These are phyloP conservation scores for Micronisus gabar DNA, from an alignment of 2,113 vertebrate species.

Conservation along the genomic window DNA sequence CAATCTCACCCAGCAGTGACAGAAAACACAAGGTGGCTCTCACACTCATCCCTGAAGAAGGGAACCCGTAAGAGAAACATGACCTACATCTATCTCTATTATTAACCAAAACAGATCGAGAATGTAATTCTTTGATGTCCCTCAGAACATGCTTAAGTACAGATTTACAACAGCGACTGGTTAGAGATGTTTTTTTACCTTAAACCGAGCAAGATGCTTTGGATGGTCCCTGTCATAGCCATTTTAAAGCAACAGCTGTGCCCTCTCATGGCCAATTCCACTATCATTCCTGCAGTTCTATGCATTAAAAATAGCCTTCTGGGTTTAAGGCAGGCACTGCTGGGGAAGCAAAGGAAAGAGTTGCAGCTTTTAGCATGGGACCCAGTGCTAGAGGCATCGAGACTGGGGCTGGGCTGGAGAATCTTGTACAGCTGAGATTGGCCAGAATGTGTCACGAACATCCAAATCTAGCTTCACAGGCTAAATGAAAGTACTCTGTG, in stretches of 20 bases:
- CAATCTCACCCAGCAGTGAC: neutral
- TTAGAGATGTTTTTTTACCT: neutral
- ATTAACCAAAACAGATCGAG: neutral
- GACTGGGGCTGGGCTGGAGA: neutral
- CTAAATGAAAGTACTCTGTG: neutral
- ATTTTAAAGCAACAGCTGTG: neutral
- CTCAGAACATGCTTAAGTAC: neutral
- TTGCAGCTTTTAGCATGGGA: neutral
- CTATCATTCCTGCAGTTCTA: neutral
- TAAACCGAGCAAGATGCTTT: neutral
- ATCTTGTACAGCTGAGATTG: neutral
- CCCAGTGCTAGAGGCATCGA: neutral
- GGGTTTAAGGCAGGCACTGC: neutral
- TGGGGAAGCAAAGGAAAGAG: neutral
- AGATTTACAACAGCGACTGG: neutral
- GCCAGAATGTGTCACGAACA: neutral
- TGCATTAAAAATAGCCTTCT: neutral
- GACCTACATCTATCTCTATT: too few species aligned
- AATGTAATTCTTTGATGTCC: neutral
- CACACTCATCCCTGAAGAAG: neutral
- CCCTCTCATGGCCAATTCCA: neutral
- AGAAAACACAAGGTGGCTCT: neutral
- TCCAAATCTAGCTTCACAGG: neutral
- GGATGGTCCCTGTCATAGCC: neutral
- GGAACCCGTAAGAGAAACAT: neutral